A percentile compares a stretch with the other conserved stretches of the same genome.
These are phyloP conservation scores for Spheniscus mendiculus DNA, from an alignment of 2,113 vertebrate genomes.

Conservation along the genomic window DNA sequence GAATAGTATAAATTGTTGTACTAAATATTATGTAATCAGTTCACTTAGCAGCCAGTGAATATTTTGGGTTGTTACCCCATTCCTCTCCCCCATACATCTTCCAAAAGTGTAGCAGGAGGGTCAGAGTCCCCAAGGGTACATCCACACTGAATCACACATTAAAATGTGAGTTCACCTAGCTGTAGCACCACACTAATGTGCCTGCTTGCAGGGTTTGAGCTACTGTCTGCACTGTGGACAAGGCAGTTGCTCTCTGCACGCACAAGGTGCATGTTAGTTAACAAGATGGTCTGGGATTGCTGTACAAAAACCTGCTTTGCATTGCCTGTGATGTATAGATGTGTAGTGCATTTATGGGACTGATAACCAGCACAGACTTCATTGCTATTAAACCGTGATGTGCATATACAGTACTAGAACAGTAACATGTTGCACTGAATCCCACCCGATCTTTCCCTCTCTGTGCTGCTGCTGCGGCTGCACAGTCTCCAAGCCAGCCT, in stretches of 20 bases:
- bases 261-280: neutral
- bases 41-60: neutral
- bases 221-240: rapidly evolving
- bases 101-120: neutral
- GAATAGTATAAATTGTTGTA: neutral
- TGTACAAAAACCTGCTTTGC: neutral
- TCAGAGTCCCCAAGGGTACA: neutral
- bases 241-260: neutral
- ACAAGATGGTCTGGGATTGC: neutral
- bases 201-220: neutral
- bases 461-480: neutral
- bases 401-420: neutral
- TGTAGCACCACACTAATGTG: neutral
- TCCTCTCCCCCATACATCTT: neutral
- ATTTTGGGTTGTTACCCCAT: neutral
- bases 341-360: neutral
- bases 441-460: neutral
- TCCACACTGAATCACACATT: neutral
- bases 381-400: neutral
- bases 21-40: neutral
- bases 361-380: neutral
- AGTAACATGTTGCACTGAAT: neutral
- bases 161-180: neutral
- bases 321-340: neutral
- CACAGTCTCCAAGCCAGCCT: neutral